phyloP scores from a whole-genome alignment of 2,113 vertebrate genomes.

The Tyto alba region DNA sequence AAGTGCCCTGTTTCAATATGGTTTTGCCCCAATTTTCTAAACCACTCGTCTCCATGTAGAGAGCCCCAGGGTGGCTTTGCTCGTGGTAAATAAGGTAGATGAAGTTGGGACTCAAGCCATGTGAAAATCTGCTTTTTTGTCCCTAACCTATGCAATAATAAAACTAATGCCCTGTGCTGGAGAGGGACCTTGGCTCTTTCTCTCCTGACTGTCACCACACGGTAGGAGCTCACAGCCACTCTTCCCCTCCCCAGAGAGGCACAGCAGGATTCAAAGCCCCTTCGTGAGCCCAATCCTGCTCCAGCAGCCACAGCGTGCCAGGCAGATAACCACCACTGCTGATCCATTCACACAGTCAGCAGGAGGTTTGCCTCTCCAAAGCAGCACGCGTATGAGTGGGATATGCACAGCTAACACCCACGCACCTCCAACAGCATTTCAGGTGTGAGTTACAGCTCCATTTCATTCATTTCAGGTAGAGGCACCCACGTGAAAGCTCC shows the following conservation, averaged over 20 bases:
- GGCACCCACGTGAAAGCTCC: not conserved
- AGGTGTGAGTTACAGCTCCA: not conserved
- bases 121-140: not conserved
- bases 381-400: accelerated
- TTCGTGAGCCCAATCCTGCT: not conserved
- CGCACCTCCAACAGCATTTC: not conserved
- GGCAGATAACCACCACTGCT: no score
- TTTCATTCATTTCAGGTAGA: not conserved
- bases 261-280: not conserved
- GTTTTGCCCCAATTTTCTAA: not conserved
- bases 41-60: accelerated
- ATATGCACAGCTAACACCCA: not conserved
- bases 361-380: not conserved
- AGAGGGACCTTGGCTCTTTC: not conserved
- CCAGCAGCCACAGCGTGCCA: not conserved
- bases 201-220: no score
- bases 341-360: accelerated
- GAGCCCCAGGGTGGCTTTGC: not conserved
- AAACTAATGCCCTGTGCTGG: accelerated
- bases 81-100: not conserved
- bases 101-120: not conserved
- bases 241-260: no score
- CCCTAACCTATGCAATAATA: not conserved
- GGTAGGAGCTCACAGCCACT: not conserved
- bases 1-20: not conserved